Evolutionary conservation across 37 sponge, comb jelly and placozoan species (phyloP), one percentile per base, ranked within the genome.

Genomic region (Oscarella lobularis): DNA sequence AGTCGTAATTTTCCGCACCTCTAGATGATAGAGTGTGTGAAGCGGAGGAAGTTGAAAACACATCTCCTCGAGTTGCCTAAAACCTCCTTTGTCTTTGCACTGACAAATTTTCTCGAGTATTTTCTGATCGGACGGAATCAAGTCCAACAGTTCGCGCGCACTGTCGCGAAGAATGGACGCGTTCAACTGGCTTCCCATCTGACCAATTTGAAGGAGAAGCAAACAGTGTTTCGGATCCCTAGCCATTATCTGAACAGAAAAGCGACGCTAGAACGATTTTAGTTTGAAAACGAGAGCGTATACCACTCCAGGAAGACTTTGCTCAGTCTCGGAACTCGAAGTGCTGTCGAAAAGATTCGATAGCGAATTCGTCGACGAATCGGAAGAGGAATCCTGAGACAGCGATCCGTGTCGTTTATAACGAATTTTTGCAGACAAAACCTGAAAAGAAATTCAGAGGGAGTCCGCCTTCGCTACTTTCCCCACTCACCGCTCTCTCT

Each of bases 271-370:
- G n/a, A n/a, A n/a, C n/a, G n/a, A n/a, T n/a, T n/a, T n/a, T n/a
- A n/a, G n/a, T n/a, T n/a, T n/a, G n/a, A n/a, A n/a, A n/a, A n/a
- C n/a, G n/a, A n/a, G n/a, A n/a, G n/a, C 31, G 83, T 86, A 32
- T 39, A 91, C 92, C 80, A 85, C 86, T 37, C 88, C 86, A 31
- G 92, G 92, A 3, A 91, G 87, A n/a, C n/a, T n/a, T 65, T 82
- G 84, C 73, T 91, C 92, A 54, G 68, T 20, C 37, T 91, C 92
- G 68, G 82, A 4, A 75, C 88, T 91, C 37, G 92, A 90, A n/a
- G n/a, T n/a, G 70, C 92, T 89, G 41, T 83, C 84, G 9, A 82
- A 37, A 29, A 74, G 83, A 31, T 66, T 34, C 75, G 69, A 33
- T 14, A 32, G 38, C 1, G 88, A 85, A 3, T 71, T 85, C 9